Evolutionary conservation across 1,140 invertebrate species (phyloP), one percentile per base, ranked within the genome.

Genomic region (Cotesia typhae): DNA sequence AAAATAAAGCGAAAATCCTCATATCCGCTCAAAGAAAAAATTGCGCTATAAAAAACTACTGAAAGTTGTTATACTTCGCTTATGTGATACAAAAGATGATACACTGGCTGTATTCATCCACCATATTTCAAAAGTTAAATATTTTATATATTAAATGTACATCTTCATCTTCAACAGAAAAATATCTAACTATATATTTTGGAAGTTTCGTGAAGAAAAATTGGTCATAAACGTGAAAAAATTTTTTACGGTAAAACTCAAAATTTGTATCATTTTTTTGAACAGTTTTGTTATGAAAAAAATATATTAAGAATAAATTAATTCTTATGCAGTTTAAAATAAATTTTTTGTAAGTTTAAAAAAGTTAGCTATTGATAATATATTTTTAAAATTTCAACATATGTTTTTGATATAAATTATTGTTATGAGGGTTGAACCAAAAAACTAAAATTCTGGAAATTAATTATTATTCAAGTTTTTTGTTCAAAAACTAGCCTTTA

Each of bases 41-140:
- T 7, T 10, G 7, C 10, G 35, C 9, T 12, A 63, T 14, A 63
- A 63, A 63, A n/a, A n/a, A 63, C 5, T 37, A 6, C 5, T 37
- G 28, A 36, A 38, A 17, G 59, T 6, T 60, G 60, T 37, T n/a
- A 63, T 12, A 12, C 28, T 28, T 28, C 28, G 28, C 28, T 28
- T 28, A 28, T 28, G 28, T 28, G 14, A 63, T 28, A 41, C 60
- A 63, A 36, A 63, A 28, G 60, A 63, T 63, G 60, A 63, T 63
- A 36, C 60, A 63, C 37, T 63, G 9, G 37, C 36, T 36, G 5
- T 63, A 63, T 38, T 63, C 35, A 38, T 63, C 60, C 60, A 63
- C 37, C 60, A 63, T 63, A 63, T 63, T 63, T 63, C 60, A 63
- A 41, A 41, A 37, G 14, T 7, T 37, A 63, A 60, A 60, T 10